Conservation (phyloP, 2,888 invertebrate genomes). For the Andrena praecox region DNA sequence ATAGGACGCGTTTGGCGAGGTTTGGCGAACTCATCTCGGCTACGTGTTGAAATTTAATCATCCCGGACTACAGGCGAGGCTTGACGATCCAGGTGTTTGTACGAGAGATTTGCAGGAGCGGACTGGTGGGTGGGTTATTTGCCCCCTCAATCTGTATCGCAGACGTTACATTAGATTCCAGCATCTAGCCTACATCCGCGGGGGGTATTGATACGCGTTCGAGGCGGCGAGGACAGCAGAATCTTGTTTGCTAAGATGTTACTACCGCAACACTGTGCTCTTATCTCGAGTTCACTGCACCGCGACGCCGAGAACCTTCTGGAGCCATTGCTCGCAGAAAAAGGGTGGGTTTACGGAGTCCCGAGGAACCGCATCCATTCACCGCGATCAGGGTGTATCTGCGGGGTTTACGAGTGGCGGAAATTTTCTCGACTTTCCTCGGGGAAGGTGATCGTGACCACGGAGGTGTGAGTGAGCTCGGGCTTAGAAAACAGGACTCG, state of each 20-base stretch:
- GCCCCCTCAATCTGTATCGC: conserved; percentile 4
- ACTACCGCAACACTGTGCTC: too few relatives aligned
- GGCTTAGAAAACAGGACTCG: conserved; percentile 51
- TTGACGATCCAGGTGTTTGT: conserved; percentile 39
- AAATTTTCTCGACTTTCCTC: conserved; percentile 45
- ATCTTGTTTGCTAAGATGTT: too few relatives aligned
- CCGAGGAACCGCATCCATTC: conserved; percentile 11
- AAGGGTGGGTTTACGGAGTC: conserved; percentile 2
- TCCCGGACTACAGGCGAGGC: conserved; percentile 34
- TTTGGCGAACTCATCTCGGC: conserved; percentile 43
- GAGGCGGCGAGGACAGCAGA: background rate
- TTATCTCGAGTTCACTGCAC: too few relatives aligned
- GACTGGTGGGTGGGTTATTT: conserved; percentile 23
- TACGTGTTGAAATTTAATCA: conserved; percentile 62
- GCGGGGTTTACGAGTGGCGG: conserved; percentile 44
- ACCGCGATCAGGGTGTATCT: conserved; percentile 17
- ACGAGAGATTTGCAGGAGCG: conserved; percentile 17
- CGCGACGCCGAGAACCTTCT: background rate
- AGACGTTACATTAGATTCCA: conserved; percentile 7
- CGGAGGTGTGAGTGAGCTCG: background rate
- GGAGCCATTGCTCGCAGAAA: background rate
- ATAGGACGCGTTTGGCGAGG: conserved; percentile 24
- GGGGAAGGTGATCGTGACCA: conserved; percentile 1
- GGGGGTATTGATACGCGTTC: background rate
- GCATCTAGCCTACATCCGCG: background rate